Evolutionary conservation across 2,888 invertebrate species (phyloP).

Genomic region (Hartigia nigra): DNA sequence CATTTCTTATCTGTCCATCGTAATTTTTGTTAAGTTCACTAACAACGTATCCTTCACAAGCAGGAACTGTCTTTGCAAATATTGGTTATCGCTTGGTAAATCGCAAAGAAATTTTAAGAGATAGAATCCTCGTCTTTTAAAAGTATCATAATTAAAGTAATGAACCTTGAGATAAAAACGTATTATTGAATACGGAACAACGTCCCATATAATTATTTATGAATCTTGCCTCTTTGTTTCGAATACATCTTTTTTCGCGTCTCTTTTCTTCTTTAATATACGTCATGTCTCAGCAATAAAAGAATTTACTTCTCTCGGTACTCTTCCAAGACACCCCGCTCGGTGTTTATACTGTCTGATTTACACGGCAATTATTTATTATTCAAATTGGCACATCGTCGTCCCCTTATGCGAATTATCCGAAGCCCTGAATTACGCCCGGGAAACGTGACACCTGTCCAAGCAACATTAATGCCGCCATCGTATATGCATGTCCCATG

Average conservation of each 20-base stretch:
- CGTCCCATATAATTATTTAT: background rate
- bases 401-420: background rate
- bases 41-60: background rate
- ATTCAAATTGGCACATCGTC: background rate
- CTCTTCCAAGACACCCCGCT: background rate
- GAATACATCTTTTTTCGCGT: background rate
- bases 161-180: background rate
- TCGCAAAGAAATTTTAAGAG: background rate
- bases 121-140: background rate
- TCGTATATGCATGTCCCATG: background rate
- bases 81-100: background rate
- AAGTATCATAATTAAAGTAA: background rate
- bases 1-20: background rate
- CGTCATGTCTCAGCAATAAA: background rate
- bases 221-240: conserved; percentile 38
- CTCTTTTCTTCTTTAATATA: background rate
- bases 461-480: background rate
- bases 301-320: background rate
- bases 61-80: background rate
- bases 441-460: background rate
- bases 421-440: background rate
- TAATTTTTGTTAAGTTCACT: background rate
- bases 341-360: background rate
- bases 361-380: background rate
- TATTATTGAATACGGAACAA: background rate